Base-by-base conservation (phyloP, 2,113 vertebrate genomes). In the Opisthocomus hoazin region DNA sequence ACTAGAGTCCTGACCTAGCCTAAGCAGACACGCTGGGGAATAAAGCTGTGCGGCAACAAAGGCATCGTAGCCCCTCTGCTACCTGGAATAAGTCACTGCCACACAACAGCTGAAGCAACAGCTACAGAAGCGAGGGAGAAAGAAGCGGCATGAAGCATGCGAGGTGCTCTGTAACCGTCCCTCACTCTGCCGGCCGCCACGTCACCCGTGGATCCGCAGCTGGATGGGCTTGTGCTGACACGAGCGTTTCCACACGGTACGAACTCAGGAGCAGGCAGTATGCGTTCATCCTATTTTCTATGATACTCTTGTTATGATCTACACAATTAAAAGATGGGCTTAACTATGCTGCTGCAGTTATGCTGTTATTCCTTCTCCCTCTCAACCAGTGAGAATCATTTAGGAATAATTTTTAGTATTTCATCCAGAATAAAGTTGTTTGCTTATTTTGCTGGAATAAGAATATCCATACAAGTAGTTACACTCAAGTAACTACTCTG, bases 211-310 rank as follows among this genome's bases (percentile, higher is more conserved):
- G 30, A 4, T 43, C 64, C 78, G 86, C 84, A 77, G 48, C 36
- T 10, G 27, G 46, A 32, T 23, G 36, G 39, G 45, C 22, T 24
- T 37, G 41, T 6, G 80, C 66, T 12, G 39, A 76, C 68, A 48
- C 23, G 4, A 23, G n/a, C 36, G 13, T 23, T 27, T 37, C 18
- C 37, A 41, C 19, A 4, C 3, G 12, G 41, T 6, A 58, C 3
- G 0, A 69, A 17, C 57, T 37, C 15, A n/a, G 27, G 24, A 86
- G 53, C 5, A 50, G 39, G n/a, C 7, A 54, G 24, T 10, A 27
- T 22, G 9, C 1, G 0, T 13, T 48, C 20, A 43, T 1, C 6
- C 2, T 17, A 14, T 66, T 65, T 50, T 29, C 12, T 54, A 36
- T 37, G 12, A 50, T 48, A 39, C 19, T 93, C 30, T 58, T 58